A percentile compares a stretch with the other conserved stretches of the same genome.
phyloP scores from a whole-genome alignment of 2,888 invertebrate species.

The Cataglyphis livida region DNA sequence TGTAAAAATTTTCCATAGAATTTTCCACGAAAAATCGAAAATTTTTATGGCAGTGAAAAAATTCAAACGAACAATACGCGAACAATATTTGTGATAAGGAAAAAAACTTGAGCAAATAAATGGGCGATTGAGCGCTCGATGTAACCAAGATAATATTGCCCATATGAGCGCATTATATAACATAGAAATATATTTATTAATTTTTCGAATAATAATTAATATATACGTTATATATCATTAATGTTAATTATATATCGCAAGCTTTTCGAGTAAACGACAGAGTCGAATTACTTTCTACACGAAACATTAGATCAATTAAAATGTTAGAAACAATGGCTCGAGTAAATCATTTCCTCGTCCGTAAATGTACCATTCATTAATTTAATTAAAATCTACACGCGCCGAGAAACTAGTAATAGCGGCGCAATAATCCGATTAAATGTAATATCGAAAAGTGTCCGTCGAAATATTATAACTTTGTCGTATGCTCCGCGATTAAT shows the following conservation, averaged over 20 bases:
- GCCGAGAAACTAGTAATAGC: slow-evolving; percentile 22
- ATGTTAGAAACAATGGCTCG: neutral
- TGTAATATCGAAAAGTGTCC: slow-evolving; percentile 19
- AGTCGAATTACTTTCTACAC: neutral
- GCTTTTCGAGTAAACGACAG: neutral
- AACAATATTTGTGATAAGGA: neutral
- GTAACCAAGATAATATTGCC: slow-evolving; percentile 10
- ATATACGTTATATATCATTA: neutral
- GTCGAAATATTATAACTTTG: slow-evolving; percentile 16
- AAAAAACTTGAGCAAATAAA: neutral
- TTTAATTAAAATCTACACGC: slow-evolving; percentile 35
- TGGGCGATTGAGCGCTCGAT: neutral
- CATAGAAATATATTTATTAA: neutral
- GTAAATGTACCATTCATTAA: slow-evolving; percentile 11
- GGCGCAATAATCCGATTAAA: slow-evolving; percentile 34
- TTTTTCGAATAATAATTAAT: slow-evolving; percentile 8
- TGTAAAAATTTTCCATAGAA: neutral
- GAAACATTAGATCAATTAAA: slow-evolving; percentile 31
- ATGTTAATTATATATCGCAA: neutral
- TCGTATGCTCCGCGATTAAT: slow-evolving; percentile 5
- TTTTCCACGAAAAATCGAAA: neutral
- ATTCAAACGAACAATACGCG: neutral
- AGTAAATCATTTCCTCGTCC: slow-evolving; percentile 10
- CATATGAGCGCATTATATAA: neutral
- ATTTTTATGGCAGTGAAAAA: neutral